Base-by-base conservation (phyloP, 2,797 vertebrate species). In the Aplochiton taeniatus region DNA sequence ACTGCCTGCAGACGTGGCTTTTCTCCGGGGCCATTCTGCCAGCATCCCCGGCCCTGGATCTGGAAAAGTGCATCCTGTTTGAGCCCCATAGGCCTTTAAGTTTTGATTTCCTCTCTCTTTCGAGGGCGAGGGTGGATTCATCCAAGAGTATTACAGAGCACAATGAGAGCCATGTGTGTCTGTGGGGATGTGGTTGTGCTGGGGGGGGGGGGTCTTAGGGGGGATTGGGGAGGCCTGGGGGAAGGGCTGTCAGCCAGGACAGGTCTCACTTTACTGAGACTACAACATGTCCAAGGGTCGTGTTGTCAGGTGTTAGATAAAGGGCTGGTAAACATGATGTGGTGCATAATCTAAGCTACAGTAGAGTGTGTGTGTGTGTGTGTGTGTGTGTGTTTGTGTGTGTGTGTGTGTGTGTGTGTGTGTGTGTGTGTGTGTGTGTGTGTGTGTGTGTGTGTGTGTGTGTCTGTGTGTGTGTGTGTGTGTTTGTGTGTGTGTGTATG, bases 151-250 rank as follows among this genome's bases (percentile, higher is more conserved):
- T 75, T 81, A 67, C 61, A 20, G n/a, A 5, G 77, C 60, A 77
- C 78, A 82, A 85, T 85, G 66, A 63, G 78, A 85, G 75, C 74
- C 83, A 84, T 88, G 83, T 90, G 86, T 85, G 83, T 84, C 79
- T 75, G 81, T 16, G 59, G 76, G 88, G 83, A 86, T 82, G 83
- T 80, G 86, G 79, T 78, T 58, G 47, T 9, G 16, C 10, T 4
- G 8, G 47, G 17, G 70, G 74, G 75, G 4, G 8, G 47, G 17
- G 70, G 74, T 74, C 69, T 85, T 85, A 81, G 80, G 71, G 70
- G 80, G 84, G 82, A 85, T 86, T 5, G 62, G 81, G 68, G 69
- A 74, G 64, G 58, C 71, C 82, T 73, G 76, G 77, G 62, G 69
- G 60, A 45, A 57, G 75, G 80, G 72, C 82, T 83, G 64, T 86